Conservation (phyloP, 2,797 vertebrate genomes). For the Sebastes matsubarae region DNA sequence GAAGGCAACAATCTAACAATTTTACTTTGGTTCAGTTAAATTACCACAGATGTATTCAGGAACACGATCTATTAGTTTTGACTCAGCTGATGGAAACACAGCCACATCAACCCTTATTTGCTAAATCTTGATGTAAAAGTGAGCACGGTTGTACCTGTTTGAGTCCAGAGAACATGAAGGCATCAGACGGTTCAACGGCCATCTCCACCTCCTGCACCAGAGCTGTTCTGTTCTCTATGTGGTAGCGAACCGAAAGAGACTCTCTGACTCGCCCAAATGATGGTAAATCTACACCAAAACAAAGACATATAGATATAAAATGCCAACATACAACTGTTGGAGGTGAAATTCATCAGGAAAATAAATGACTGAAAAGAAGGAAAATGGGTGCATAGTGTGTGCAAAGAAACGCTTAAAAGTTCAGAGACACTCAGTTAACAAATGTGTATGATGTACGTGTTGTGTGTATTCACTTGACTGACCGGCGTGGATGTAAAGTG, state of each 20-base stretch:
- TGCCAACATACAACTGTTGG: not conserved
- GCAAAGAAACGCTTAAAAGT: not conserved
- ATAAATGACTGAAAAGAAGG: not conserved
- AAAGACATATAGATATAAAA: not conserved
- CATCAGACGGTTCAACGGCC: slow-evolving; percentile 94
- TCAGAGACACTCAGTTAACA: not conserved
- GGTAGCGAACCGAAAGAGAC: slow-evolving; percentile 92
- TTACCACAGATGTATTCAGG: not conserved
- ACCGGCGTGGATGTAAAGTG: slow-evolving; percentile 96
- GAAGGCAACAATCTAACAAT: not conserved
- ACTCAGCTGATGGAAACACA: not conserved
- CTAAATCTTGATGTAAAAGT: not conserved
- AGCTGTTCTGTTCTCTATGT: slow-evolving; percentile 91
- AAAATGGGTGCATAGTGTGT: not conserved
- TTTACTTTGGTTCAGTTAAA: not conserved
- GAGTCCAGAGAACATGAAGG: slow-evolving; percentile 99
- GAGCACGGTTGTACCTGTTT: slow-evolving; percentile 87
- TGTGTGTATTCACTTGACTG: slow-evolving; percentile 33
- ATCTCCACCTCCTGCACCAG: slow-evolving; percentile 96
- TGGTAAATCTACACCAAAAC: slow-evolving; percentile 85
- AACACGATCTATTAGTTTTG: not conserved
- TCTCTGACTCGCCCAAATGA: slow-evolving; percentile 94
- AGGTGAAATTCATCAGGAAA: not conserved
- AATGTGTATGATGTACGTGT: not conserved
- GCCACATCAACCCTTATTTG: not conserved